Percentiles rank a stretch among this genome's conserved stretches.
Evolutionary conservation across 2,888 invertebrate species (phyloP).

Genomic region (Quadriops clusia): DNA sequence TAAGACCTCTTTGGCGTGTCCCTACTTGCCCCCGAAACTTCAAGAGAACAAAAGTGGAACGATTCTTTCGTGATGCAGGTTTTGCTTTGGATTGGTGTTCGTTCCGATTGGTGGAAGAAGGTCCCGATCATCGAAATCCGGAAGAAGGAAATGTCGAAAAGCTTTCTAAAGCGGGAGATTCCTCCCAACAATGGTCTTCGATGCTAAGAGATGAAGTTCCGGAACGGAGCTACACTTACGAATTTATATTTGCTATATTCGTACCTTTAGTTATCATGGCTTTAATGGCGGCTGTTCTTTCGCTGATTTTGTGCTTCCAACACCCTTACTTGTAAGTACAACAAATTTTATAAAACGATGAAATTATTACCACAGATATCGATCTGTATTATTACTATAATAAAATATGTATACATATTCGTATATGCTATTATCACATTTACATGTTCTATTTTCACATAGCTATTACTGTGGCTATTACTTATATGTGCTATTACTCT

Average conservation of each 20-base stretch:
- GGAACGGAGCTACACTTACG: slow-evolving; percentile 53
- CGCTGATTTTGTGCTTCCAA: slow-evolving; percentile 63
- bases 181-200: slow-evolving; percentile 46
- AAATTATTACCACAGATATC: no score
- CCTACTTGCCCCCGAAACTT: slow-evolving; percentile 70
- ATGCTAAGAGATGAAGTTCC: slow-evolving; percentile 50
- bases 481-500: no score
- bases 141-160: slow-evolving; percentile 30
- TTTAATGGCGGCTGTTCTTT: slow-evolving; percentile 52
- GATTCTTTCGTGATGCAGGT: slow-evolving; percentile 65
- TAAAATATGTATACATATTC: no score
- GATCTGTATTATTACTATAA: no score
- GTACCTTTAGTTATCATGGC: slow-evolving; percentile 57
- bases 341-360: no score
- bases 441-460: no score
- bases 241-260: slow-evolving; percentile 57
- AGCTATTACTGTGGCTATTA: no score
- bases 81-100: slow-evolving; percentile 83
- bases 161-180: slow-evolving; percentile 28
- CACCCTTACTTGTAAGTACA: no score
- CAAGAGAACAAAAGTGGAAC: slow-evolving; percentile 75
- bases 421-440: no score
- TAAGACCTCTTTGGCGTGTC: slow-evolving; percentile 65
- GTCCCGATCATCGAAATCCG: no score
- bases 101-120: slow-evolving; percentile 58